Evolutionary conservation across 2,113 vertebrate genomes (phyloP), one percentile per base, ranked within the genome.

Genomic region (Balaenoptera acutorostrata): DNA sequence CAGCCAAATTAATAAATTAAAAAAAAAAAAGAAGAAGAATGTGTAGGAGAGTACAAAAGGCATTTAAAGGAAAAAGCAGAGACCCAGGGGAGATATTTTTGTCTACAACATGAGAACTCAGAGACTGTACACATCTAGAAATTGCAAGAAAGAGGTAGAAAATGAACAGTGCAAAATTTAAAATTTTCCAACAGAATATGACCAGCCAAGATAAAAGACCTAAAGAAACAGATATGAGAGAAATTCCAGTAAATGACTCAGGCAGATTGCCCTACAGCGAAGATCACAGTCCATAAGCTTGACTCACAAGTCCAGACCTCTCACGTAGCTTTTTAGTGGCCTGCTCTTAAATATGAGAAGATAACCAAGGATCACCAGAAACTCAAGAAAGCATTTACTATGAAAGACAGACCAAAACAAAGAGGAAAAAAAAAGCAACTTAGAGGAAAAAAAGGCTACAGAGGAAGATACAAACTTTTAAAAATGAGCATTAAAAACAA

Each of bases 91-190:
- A 95, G 68, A 68, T 71, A 44, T 33, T 85, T 96, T 72, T 78
- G 41, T 59, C 10, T 46, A 66, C 5, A 57, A 39, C 57, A 3
- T 41, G n/a, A 90, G 63, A 93, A 72, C 52, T 11, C 59, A 86
- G 88, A 84, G 69, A 81, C 15, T 36, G 27, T 23, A 81, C 21
- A 64, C 2, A 83, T 33, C 44, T 93, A 66, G 94, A 96, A 91
- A 66, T 12, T 49, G 6, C 39, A 80, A 81, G 90, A 59, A 87
- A 93, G 78, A 63, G n/a, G 59, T 12, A 78, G 95, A 90, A 98
- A 92, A 83, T 25, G 31, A 91, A 93, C 3, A 88, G 15, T 71
- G 33, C 57, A 75, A 71, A 95, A 81, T 52, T 63, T 52, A 31
- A 88, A 75, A n/a, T 46, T 61, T 90, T 25, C 39, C 49, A 88